Evolutionary conservation across 2,113 vertebrate genomes (phyloP).

Genomic region (Sminthopsis crassicaudata): DNA sequence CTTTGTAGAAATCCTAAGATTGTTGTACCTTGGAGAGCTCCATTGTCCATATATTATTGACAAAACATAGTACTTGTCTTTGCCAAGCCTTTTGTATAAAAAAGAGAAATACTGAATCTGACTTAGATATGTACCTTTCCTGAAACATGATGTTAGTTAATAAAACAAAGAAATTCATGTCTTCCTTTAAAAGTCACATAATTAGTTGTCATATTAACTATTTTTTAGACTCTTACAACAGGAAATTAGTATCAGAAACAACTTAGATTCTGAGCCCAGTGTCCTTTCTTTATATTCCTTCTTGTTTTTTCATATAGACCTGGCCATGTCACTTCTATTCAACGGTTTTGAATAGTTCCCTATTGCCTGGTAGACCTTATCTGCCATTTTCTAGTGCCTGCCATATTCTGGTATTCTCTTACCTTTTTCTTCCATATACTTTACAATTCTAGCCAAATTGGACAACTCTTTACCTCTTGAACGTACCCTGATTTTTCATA

Average conservation of each 20-base stretch:
- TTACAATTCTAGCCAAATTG: not conserved
- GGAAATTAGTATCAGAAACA: not conserved
- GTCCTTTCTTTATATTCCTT: not conserved
- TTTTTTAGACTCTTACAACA: not conserved
- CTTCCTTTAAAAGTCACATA: not conserved
- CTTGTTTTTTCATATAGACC: not conserved
- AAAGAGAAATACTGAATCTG: not conserved
- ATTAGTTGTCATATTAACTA: not conserved
- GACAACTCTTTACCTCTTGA: not conserved
- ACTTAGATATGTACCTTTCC: not conserved
- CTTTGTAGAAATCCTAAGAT: not conserved
- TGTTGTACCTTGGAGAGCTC: not conserved
- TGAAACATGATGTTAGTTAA: not conserved
- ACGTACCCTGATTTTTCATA: not conserved
- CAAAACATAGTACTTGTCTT: not conserved
- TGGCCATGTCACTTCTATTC: not conserved
- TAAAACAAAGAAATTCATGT: not conserved
- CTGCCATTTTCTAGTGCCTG: not conserved
- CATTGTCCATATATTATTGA: not conserved
- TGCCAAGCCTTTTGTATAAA: not conserved
- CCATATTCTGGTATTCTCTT: not conserved
- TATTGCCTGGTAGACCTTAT: too few species aligned
- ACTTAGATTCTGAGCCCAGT: not conserved
- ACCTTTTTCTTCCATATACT: not conserved
- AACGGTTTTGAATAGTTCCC: not conserved